Percentiles rank a stretch among this genome's conserved stretches.
phyloP scores from a whole-genome alignment of 2,888 invertebrate genomes.

The Acanthosepion esculentum region DNA sequence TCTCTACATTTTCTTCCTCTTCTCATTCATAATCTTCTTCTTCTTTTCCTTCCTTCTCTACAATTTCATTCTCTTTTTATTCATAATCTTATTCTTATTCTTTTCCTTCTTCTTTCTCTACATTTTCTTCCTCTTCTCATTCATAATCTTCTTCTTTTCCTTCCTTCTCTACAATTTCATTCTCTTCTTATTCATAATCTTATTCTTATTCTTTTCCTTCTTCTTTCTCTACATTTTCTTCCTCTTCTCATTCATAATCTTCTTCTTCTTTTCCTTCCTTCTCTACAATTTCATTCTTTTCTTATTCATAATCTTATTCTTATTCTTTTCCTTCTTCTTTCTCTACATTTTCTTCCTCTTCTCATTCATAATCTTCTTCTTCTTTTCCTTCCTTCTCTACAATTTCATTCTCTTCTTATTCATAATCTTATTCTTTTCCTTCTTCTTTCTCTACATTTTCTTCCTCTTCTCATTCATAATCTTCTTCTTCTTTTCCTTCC shows the following conservation, averaged over 20 bases:
- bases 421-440: no score
- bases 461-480: no score
- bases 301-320: neutral
- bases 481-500: no score
- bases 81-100: neutral
- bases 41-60: neutral
- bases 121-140: neutral
- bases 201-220: neutral
- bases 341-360: no score
- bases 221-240: neutral
- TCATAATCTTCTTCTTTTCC: neutral
- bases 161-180: neutral
- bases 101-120: no score
- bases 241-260: neutral
- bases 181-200: neutral
- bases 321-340: neutral
- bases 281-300: neutral
- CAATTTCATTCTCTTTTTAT: neutral
- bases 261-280: neutral
- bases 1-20: no score
- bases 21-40: no score
- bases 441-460: no score
- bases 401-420: no score
- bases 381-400: no score
- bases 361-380: no score